phyloP scores from a whole-genome alignment of 2,113 vertebrate species.

The Arizona elegans region DNA sequence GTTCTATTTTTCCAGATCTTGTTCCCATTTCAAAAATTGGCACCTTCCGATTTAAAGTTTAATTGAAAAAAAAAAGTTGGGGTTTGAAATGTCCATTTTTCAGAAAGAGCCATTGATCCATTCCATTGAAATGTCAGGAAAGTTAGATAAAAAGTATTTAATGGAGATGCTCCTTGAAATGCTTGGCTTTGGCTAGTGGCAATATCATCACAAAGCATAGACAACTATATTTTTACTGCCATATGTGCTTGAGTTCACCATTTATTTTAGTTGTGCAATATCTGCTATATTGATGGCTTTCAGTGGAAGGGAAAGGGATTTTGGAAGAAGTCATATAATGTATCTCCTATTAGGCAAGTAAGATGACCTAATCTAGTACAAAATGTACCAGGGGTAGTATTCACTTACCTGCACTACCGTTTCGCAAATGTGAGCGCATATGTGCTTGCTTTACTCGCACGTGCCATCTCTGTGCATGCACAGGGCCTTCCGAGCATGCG shows the following conservation, averaged over 20 bases:
- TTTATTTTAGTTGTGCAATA: neutral
- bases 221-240: no score
- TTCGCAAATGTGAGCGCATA: no score
- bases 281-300: neutral
- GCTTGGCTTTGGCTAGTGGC: neutral
- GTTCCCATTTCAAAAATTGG: conserved; percentile 19
- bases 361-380: neutral
- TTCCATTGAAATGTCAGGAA: neutral
- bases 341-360: neutral
- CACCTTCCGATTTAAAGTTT: conserved; percentile 33
- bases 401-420: no score
- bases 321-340: neutral
- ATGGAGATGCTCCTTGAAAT: neutral
- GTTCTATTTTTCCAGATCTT: conserved; percentile 45
- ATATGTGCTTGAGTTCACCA: neutral
- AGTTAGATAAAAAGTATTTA: neutral
- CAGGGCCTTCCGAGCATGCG: no score
- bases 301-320: neutral
- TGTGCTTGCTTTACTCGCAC: no score
- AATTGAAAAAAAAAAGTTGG: conserved; percentile 47
- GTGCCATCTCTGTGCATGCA: no score
- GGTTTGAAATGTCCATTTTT: conserved; percentile 43
- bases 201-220: neutral
- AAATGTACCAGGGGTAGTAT: neutral
- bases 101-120: conserved; percentile 21